These are phyloP conservation scores for Cephus nigrinus DNA, from an alignment of 2,888 invertebrate species.

Conservation along the genomic window DNA sequence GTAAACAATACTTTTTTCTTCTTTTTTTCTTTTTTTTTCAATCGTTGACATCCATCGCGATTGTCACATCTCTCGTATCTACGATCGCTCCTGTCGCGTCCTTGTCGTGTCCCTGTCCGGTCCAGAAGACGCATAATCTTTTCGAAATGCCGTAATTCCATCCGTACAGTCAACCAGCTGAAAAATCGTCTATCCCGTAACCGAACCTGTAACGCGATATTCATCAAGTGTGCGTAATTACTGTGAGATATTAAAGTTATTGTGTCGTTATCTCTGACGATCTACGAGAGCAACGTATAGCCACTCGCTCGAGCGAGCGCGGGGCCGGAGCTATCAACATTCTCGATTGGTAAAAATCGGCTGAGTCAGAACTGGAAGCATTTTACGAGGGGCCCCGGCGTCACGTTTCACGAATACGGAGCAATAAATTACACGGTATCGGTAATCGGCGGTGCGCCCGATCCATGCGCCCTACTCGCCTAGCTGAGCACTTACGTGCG, in stretches of 20 bases:
- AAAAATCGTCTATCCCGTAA: neutral
- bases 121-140: neutral
- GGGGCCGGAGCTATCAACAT: slow-evolving; percentile 50
- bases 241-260: slow-evolving; percentile 13
- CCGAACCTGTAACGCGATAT: slow-evolving; percentile 8
- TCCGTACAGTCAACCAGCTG: neutral
- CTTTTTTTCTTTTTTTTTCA: too few species aligned
- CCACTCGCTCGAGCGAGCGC: slow-evolving; percentile 9
- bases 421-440: slow-evolving; percentile 62
- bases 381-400: slow-evolving; percentile 56
- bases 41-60: neutral
- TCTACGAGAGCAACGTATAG: neutral
- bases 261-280: slow-evolving; percentile 4
- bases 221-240: slow-evolving; percentile 7
- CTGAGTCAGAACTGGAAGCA: slow-evolving; percentile 62
- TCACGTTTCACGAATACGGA: slow-evolving; percentile 54
- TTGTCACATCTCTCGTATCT: neutral
- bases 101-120: neutral
- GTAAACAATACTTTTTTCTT: neutral
- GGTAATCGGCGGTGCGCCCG: slow-evolving; percentile 55
- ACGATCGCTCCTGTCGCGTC: neutral
- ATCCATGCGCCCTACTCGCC: slow-evolving; percentile 34
- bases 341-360: slow-evolving; percentile 59
- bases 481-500: neutral
- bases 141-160: neutral